Evolutionary conservation across 2,888 invertebrate genomes (phyloP).

Genomic region (Harpalus rufipes): DNA sequence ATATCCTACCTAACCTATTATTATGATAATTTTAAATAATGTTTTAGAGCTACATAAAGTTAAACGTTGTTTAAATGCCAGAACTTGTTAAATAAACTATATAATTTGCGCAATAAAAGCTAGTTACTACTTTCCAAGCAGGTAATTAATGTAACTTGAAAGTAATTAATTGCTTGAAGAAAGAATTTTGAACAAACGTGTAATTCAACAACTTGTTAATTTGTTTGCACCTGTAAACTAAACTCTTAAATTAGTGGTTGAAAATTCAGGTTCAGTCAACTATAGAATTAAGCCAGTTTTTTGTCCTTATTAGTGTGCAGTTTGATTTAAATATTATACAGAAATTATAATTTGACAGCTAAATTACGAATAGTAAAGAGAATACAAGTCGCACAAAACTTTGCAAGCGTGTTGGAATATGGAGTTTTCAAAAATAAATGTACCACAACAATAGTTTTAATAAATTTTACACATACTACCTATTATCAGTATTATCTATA

Average conservation of each 20-base stretch:
- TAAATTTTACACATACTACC: too few relatives aligned
- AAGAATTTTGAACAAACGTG: conserved; percentile 28
- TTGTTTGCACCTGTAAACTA: conserved; percentile 14
- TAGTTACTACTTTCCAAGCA: not conserved
- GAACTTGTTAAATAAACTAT: conserved; percentile 6
- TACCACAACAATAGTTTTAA: not conserved
- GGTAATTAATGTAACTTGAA: conserved; percentile 21
- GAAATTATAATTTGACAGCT: conserved; percentile 43
- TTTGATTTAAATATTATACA: conserved; percentile 38
- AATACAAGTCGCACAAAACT: not conserved
- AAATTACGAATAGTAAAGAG: conserved; percentile 25
- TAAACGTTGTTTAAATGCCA: not conserved
- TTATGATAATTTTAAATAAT: not conserved
- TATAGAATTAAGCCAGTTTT: conserved; percentile 42
- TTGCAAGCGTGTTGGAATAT: not conserved
- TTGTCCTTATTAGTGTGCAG: not conserved
- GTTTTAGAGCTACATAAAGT: not conserved
- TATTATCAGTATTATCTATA: too few relatives aligned
- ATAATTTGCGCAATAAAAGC: conserved; percentile 2
- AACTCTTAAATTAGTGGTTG: conserved; percentile 41
- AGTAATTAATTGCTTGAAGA: conserved; percentile 12
- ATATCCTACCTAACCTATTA: not conserved
- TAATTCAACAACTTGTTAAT: conserved; percentile 48
- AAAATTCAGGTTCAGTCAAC: not conserved
- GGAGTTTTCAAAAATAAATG: not conserved